Base-by-base conservation (phyloP, 2,797 vertebrate genomes). In the Valencia hispanica region DNA sequence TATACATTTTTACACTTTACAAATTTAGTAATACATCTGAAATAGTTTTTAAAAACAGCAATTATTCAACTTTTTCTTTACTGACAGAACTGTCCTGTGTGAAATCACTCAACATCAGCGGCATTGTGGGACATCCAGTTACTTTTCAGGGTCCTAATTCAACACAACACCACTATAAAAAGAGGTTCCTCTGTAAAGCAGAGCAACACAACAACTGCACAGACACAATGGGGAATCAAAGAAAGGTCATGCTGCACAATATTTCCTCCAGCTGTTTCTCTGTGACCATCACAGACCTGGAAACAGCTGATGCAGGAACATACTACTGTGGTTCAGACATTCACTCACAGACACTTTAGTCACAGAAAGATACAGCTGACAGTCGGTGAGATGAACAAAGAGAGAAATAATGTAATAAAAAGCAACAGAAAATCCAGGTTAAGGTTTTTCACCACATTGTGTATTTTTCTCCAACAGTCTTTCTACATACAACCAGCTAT, bases 141-240 rank as follows among this genome's bases (percentile, higher is more conserved):
- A 66, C 1, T 10, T 8, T 92, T 8, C 34, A 74, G 53, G 91
- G 90, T 70, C 72, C 78, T 5, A 86, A 86, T 74, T 83, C 85
- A 57, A 20, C 66, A n/a, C n/a, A n/a, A 48, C 85, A 90, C 68
- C 1, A 0, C 0, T 0, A 48, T 3, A 87, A 86, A 75, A 80
- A 41, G 30, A 88, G 84, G 87, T 88, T 88, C 78, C 39, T 92
- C 63, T 92, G 91, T 61, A 90, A 82, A 2, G 88, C 87, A 59
- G 53, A 81, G 1, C 39, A 61, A 3, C 80, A 9, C 25, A 70
- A 48, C 11, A 80, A 15, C 47, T 92, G 89, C 5, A 51, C 0
- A 22, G 45, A 79, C 5, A 2, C 77, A 47, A 84, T 0, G 0
- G n/a, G 12, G n/a, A 74, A 25, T 57, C 25, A 47, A 4, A 75